Conservation (phyloP, 2,797 vertebrate genomes). For the Galago senegalensis region DNA sequence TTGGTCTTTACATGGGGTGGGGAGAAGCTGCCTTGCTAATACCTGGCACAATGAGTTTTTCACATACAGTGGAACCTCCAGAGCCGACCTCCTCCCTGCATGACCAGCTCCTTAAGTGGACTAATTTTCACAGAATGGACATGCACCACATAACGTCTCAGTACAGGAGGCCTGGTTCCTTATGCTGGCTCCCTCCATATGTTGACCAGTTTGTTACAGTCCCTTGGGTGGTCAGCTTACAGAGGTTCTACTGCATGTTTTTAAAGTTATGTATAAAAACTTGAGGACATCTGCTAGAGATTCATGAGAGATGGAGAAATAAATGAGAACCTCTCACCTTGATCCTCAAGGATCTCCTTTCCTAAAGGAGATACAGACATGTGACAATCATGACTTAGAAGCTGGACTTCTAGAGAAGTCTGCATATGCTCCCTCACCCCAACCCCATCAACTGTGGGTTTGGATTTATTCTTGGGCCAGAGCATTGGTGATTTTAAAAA, state of each 20-base stretch:
- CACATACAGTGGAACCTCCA: too few species aligned
- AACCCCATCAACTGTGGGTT: background rate
- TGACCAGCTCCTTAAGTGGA: too few species aligned
- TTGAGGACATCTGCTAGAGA: constrained; percentile 6
- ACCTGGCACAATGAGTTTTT: background rate
- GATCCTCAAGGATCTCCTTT: background rate
- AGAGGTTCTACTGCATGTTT: background rate
- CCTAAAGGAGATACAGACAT: background rate
- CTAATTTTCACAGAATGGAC: too few species aligned
- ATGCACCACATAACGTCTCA: too few species aligned
- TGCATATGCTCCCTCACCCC: background rate
- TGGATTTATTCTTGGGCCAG: background rate
- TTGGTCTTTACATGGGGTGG: background rate
- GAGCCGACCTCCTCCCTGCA: too few species aligned
- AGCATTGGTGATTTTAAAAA: background rate
- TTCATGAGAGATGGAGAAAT: background rate
- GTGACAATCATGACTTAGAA: too few species aligned
- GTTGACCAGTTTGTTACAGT: too few species aligned
- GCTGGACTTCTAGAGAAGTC: background rate
- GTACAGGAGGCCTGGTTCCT: too few species aligned
- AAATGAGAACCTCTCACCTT: background rate
- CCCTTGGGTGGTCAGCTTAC: too few species aligned
- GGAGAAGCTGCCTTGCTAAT: background rate
- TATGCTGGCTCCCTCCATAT: too few species aligned
- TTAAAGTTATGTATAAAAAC: background rate